Percentiles rank a stretch among this genome's conserved stretches.
Evolutionary conservation across 2,113 vertebrate genomes (phyloP).

Genomic region (Polypterus bichir): DNA sequence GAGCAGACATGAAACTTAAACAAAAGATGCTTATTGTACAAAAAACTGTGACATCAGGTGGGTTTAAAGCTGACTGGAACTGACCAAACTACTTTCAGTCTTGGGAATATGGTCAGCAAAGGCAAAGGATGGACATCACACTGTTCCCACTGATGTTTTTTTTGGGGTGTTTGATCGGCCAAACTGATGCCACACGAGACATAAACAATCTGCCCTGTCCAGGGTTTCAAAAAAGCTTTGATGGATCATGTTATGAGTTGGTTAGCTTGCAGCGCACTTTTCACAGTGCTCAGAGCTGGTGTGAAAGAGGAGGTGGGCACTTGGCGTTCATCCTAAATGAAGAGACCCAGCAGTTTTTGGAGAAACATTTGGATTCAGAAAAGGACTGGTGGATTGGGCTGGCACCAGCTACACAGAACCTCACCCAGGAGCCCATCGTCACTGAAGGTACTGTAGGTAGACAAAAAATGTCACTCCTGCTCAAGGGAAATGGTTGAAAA

Average conservation of each 20-base stretch:
- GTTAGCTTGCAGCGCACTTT: constrained; percentile 52
- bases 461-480: no score
- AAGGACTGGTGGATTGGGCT: constrained; percentile 86
- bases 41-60: constrained; percentile 20
- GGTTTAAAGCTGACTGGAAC: constrained; percentile 27
- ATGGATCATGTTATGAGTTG: constrained; percentile 75
- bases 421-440: constrained; percentile 39
- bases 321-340: constrained; percentile 71
- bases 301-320: constrained; percentile 75
- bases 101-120: constrained; percentile 7
- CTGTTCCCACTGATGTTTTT: constrained; percentile 20
- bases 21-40: constrained; percentile 7
- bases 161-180: constrained; percentile 24
- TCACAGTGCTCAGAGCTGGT: constrained; percentile 70
- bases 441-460: constrained; percentile 31
- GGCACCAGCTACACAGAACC: constrained; percentile 46
- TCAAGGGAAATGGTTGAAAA: no score
- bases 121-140: constrained; percentile 27
- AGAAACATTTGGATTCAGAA: constrained; percentile 56
- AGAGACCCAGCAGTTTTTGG: constrained; percentile 71
- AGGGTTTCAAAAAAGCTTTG: constrained; percentile 61
- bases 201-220: constrained; percentile 41
- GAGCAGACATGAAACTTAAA: constrained; percentile 14
- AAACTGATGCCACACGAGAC: constrained; percentile 26
- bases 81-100: constrained; percentile 17